Evolutionary conservation across 2,888 invertebrate genomes (phyloP).

Genomic region (Tuta absoluta): DNA sequence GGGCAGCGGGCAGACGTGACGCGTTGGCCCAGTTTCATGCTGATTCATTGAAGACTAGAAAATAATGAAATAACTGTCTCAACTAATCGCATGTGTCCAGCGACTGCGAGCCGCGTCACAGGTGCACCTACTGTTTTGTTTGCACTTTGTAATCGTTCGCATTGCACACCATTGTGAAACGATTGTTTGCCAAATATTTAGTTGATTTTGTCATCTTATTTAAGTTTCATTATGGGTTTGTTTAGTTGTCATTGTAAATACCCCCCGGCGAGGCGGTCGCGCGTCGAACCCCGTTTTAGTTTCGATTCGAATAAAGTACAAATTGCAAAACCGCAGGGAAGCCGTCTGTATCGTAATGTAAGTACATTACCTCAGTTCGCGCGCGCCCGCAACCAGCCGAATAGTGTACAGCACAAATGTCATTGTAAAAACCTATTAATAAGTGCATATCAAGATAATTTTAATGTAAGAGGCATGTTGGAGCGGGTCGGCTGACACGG

Average conservation of each 20-base stretch:
- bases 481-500: constrained; percentile 35
- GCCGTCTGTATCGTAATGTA: constrained; percentile 46
- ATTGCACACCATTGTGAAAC: constrained; percentile 54
- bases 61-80: not conserved
- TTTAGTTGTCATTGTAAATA: constrained; percentile 72
- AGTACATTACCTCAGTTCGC: constrained; percentile 46
- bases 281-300: constrained; percentile 48
- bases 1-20: too few species aligned
- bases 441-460: constrained; percentile 79
- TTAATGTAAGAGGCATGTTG: constrained; percentile 67
- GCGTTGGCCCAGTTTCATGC: too few species aligned
- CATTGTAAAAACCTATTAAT: constrained; percentile 74
- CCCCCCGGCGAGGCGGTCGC: constrained; percentile 48
- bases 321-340: constrained; percentile 49
- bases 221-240: constrained; percentile 57
- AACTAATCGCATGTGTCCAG: not conserved
- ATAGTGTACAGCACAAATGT: constrained; percentile 78
- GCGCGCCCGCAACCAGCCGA: constrained; percentile 46
- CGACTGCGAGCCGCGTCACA: not conserved
- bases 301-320: constrained; percentile 58
- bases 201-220: constrained; percentile 56
- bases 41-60: not conserved
- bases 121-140: constrained; percentile 10
- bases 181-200: constrained; percentile 74
- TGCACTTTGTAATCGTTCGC: constrained; percentile 42